Evolutionary conservation across 1,140 invertebrate species (phyloP), one percentile per base, ranked within the genome.

Genomic region (Orius insidiosus): DNA sequence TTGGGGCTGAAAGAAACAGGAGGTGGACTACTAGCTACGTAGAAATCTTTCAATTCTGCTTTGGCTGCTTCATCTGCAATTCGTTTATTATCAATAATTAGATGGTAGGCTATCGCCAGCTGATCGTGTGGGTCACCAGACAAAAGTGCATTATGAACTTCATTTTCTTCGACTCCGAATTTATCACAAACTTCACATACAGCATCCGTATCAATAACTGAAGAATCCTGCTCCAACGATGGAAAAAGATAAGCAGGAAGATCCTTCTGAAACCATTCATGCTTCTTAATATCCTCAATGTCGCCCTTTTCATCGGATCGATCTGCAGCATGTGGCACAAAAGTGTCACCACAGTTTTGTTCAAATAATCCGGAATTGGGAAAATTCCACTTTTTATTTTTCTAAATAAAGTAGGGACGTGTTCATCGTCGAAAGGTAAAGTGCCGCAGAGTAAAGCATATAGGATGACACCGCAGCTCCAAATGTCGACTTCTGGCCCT

Each of bases 301-400:
- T 83, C 2, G 94, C 90, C 53, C 96, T 70, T 66, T 96, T 97
- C 72, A 98, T 86, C 0, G 95, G 95, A 70, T 99, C 95, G 15
- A 98, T 89, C n/a, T 96, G 92, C 9, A 99, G 66, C 92, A 97
- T 98, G 56, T 90, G 87, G 56, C 88, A 88, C 1, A 99, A 63
- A 39, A 99, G 66, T 62, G 78, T 89, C 0, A 97, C 88, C n/a
- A 97, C 93, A 55, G 74, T 77, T 65, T 93, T 93, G 59, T 96
- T 96, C 42, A 99, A 67, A 64, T 98, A 97, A 58, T 98, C 93
- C 2, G 96, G 96, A 56, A 98, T 96, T 5, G 90, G 86, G 64
- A 98, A 99, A 52, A 98, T 84, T 46, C 95, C 96, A 55, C 90
- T 92, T 73, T 98, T 98, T 52, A 99, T 99, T 70, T 98, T 98